phyloP scores from a whole-genome alignment of 1,140 invertebrate genomes.

The Olivierus martensii region DNA sequence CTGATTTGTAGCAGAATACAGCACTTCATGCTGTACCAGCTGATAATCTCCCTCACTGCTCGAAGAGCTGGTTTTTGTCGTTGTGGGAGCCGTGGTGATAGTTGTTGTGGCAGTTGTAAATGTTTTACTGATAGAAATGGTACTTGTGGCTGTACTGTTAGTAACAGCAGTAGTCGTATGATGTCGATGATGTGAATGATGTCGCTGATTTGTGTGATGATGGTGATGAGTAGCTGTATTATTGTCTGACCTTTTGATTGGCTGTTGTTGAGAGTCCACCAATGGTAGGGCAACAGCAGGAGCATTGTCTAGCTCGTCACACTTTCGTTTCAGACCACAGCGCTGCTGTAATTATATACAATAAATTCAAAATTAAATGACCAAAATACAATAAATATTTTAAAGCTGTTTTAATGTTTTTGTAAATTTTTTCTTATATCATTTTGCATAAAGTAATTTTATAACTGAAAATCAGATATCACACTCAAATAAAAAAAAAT shows the following conservation, averaged over 20 bases:
- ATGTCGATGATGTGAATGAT: background rate
- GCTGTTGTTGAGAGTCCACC: constrained; percentile 9
- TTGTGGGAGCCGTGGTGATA: constrained; percentile 23
- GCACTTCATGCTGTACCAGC: constrained; percentile 93
- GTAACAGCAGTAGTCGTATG: background rate
- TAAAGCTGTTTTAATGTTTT: too few species aligned
- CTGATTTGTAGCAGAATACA: constrained; percentile 81
- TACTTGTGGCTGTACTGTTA: constrained; percentile 3
- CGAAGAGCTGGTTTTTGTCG: constrained; percentile 25
- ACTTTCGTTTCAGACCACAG: constrained; percentile 13
- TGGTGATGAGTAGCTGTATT: background rate
- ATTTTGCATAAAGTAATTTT: too few species aligned
- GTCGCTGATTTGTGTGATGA: background rate
- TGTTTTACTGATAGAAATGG: background rate
- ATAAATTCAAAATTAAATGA: constrained; percentile 19
- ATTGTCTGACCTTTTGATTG: background rate
- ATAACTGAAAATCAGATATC: too few species aligned
- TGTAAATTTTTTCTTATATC: too few species aligned
- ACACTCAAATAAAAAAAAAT: too few species aligned
- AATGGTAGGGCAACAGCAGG: constrained; percentile 5
- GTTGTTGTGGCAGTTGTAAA: constrained; percentile 20
- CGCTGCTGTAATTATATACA: constrained; percentile 1
- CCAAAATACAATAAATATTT: too few species aligned
- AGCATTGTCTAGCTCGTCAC: constrained; percentile 15
- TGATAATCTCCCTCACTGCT: constrained; percentile 87